A percentile compares a stretch with the other conserved stretches of the same genome.
Evolutionary conservation across 2,113 vertebrate species (phyloP).

Genomic region (Sclerurus mexicanus): DNA sequence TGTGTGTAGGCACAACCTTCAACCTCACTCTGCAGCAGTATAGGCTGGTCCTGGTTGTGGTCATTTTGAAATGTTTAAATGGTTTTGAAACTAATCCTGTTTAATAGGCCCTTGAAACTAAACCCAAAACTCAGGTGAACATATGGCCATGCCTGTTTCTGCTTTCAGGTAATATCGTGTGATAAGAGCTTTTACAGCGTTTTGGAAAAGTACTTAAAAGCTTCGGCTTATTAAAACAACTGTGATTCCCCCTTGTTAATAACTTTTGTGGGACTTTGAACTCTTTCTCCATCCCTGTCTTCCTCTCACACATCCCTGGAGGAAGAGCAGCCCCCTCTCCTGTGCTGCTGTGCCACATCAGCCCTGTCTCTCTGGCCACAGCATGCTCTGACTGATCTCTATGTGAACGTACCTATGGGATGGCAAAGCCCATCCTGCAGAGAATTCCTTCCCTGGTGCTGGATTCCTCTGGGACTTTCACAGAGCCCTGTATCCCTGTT

Average conservation of each 20-base stretch:
- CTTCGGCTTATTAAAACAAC: background rate
- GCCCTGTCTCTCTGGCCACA: background rate
- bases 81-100: constrained; percentile 43
- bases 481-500: background rate
- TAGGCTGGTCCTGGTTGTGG: constrained; percentile 63
- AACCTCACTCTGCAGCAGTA: background rate
- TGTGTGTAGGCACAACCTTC: background rate
- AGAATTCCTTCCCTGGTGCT: background rate
- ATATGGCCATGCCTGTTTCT: background rate
- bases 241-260: background rate
- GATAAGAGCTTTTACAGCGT: background rate
- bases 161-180: background rate
- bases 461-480: background rate
- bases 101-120: constrained; percentile 66
- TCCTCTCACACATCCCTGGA: background rate
- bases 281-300: background rate
- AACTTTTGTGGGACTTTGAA: background rate
- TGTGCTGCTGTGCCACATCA: background rate
- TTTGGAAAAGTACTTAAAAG: constrained; percentile 24
- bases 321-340: background rate
- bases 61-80: constrained; percentile 34
- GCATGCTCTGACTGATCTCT: background rate
- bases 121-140: constrained; percentile 51
- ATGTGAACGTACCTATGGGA: background rate
- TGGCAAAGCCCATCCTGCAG: background rate